Base-by-base conservation (phyloP, 1,140 invertebrate genomes). In the Trigoniulus corallinus region DNA sequence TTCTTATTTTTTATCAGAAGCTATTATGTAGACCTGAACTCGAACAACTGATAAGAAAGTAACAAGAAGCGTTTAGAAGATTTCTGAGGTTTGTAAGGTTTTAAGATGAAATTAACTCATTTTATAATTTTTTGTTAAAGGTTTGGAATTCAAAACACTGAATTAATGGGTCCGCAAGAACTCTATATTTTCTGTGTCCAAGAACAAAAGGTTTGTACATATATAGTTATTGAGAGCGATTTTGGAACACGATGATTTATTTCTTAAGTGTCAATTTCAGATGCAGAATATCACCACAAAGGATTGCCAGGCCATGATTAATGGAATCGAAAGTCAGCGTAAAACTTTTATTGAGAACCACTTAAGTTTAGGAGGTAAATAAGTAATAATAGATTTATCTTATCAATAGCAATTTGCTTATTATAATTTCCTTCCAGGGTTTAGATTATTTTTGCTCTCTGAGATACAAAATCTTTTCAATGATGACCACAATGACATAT, bases 1-100 rank as follows among this genome's bases (percentile, higher is more conserved):
- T 77, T 61, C 65, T 76, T 21, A 53, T 59, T 2, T 76, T 77
- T 57, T 76, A 74, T 56, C 64, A 71, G 42, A 57, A 62, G 3
- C 58, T 77, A 1, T 65, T 71, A 22, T 62, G 66, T 39, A 63
- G 74, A 50, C 66, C 68, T 20, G 74, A 75, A 55, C 49, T 76
- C 13, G 68, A 73, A 49, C 64, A 69, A 44, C 48, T 77, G 15
- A 75, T 72, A 57, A 57, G 67, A 46, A 67, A 63, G 72, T 76
- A 64, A 59, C 62, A 18, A 7, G 7, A 18, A 18, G 42, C 25
- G 20, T 37, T 24, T 26, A 10, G 4, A 47, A 10, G 29, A 7
- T 34, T 7, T 7, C 15, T 34, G 29, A 15, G n/a, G n/a, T n/a
- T n/a, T 25, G 22, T 34, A 49, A 45, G 4, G 26, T 21, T 7